A percentile compares a stretch with the other conserved stretches of the same genome.
phyloP scores from a whole-genome alignment of 2,113 vertebrate genomes.

The Zosterops borbonicus region DNA sequence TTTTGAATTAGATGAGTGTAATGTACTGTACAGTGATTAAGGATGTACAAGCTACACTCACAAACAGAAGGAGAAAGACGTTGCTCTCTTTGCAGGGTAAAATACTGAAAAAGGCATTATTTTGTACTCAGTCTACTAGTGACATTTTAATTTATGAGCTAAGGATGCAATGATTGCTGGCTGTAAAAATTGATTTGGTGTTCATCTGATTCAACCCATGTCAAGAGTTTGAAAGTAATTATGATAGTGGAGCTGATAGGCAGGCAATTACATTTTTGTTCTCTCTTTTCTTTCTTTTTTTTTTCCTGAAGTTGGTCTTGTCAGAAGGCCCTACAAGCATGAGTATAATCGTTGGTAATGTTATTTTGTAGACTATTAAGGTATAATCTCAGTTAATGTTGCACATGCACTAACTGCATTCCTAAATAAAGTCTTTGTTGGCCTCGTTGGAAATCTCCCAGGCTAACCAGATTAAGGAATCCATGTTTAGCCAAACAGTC shows the following conservation, averaged over 20 bases:
- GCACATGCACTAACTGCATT: not conserved
- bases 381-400: not conserved
- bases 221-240: conserved; percentile 78
- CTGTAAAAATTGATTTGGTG: conserved; percentile 76
- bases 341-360: not conserved
- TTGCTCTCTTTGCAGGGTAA: not conserved
- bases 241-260: conserved; percentile 77
- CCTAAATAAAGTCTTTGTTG: not conserved
- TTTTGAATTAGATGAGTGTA: not conserved
- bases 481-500: not conserved
- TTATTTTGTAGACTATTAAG: not conserved
- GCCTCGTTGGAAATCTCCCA: not conserved
- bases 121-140: conserved; percentile 61
- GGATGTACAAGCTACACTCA: not conserved
- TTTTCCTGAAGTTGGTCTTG: conserved; percentile 36
- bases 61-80: not conserved
- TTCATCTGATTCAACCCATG: conserved; percentile 77
- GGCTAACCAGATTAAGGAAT: not conserved
- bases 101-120: conserved; percentile 44
- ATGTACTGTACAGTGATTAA: not conserved
- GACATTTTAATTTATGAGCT: conserved; percentile 80
- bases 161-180: conserved; percentile 68
- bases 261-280: conserved; percentile 75
- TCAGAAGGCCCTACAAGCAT: conserved; percentile 10
- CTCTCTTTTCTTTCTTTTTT: not conserved